A percentile compares a stretch with the other conserved stretches of the same genome.
phyloP scores from a whole-genome alignment of 2,888 invertebrate genomes.

The Bedellia somnulentella region DNA sequence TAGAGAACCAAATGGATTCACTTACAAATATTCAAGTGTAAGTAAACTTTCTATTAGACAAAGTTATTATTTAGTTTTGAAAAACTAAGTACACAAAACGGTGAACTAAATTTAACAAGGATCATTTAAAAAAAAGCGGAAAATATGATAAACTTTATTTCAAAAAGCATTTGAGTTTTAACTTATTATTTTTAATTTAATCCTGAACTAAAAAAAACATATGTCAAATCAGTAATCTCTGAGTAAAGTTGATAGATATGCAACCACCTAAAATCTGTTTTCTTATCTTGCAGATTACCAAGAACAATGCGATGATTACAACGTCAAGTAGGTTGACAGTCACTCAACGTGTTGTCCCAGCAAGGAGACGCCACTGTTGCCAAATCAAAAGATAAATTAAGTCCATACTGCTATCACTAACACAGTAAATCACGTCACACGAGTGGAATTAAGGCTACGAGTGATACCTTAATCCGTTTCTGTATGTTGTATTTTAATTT shows the following conservation, averaged over 20 bases:
- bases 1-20: too few relatives aligned
- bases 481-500: constrained; percentile 51
- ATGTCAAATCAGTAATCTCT: too few relatives aligned
- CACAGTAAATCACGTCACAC: constrained; percentile 51
- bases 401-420: constrained; percentile 28
- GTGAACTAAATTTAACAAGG: too few relatives aligned
- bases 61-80: too few relatives aligned
- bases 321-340: constrained; percentile 46
- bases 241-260: constrained; percentile 49
- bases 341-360: constrained; percentile 14
- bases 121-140: too few relatives aligned
- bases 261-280: constrained; percentile 44
- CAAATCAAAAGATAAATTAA: constrained; percentile 49
- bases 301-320: constrained; percentile 53
- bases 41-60: too few relatives aligned
- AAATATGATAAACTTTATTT: too few relatives aligned
- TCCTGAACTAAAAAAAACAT: too few relatives aligned
- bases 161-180: too few relatives aligned
- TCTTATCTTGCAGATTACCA: constrained; percentile 47
- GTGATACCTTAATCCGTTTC: constrained; percentile 56
- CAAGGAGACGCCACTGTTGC: constrained; percentile 27
- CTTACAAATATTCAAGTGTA: too few relatives aligned
- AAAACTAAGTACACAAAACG: too few relatives aligned
- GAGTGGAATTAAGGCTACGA: constrained; percentile 32
- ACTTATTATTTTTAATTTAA: too few relatives aligned